Percentiles rank a stretch among this genome's conserved stretches.
These are phyloP conservation scores for Brachypalpus laphriformis DNA, from an alignment of 2,888 invertebrate genomes.

Conservation along the genomic window DNA sequence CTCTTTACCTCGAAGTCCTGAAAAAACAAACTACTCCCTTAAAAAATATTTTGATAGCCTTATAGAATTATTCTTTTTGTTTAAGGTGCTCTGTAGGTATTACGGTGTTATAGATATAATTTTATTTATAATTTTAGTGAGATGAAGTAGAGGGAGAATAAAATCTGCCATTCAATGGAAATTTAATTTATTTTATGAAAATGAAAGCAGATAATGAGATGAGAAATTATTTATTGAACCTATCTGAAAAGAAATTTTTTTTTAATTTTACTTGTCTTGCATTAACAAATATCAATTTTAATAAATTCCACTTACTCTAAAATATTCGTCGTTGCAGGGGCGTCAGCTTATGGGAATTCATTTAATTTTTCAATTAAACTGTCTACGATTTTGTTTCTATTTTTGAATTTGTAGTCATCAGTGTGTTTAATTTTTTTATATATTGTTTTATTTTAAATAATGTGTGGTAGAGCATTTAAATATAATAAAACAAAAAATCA, in stretches of 20 bases:
- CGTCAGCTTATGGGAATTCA: conserved; percentile 28
- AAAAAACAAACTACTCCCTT: conserved; percentile 27
- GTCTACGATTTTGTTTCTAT: not conserved
- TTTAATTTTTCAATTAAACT: not conserved
- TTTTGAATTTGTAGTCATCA: not conserved
- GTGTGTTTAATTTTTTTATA: not conserved
- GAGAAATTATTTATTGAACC: not conserved
- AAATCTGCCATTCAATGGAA: not conserved
- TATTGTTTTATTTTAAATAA: not conserved
- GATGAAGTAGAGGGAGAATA: not conserved
- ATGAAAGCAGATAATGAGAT: conserved; percentile 27
- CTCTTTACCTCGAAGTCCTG: conserved; percentile 44
- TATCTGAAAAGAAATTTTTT: not conserved
- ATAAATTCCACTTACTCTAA: conserved; percentile 24
- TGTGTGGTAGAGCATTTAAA: conserved; percentile 33
- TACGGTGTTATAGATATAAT: conserved; percentile 9
- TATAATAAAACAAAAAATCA: not conserved
- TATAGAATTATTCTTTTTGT: not conserved
- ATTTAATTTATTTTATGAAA: conserved; percentile 8
- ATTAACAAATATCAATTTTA: not conserved
- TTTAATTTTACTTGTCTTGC: not conserved
- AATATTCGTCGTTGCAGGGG: conserved; percentile 25
- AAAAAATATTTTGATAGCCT: conserved; percentile 12
- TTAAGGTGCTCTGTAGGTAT: conserved; percentile 46
- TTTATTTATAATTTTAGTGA: conserved; percentile 24